Evolutionary conservation across 2,797 vertebrate species (phyloP).

Genomic region (Arremon brunneinucha): DNA sequence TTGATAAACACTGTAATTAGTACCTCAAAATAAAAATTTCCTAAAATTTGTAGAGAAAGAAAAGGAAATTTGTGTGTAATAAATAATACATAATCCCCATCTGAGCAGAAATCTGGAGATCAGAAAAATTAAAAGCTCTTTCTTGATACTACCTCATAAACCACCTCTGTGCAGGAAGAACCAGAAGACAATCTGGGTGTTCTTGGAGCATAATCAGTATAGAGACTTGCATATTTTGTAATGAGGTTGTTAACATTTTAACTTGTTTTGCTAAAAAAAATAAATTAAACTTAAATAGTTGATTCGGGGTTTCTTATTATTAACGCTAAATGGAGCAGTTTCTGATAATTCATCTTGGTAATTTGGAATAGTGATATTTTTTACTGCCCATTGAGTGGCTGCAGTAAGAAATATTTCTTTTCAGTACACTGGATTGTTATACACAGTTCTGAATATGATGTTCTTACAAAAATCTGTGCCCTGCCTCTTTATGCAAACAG

Average conservation of each 20-base stretch:
- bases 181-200: neutral
- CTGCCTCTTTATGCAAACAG: neutral
- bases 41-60: neutral
- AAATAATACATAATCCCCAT: neutral
- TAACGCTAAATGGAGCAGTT: neutral
- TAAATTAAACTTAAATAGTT: neutral
- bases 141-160: neutral
- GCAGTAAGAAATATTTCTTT: neutral
- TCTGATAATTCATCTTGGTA: neutral
- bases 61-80: neutral
- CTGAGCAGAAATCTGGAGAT: neutral
- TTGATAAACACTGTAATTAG: neutral
- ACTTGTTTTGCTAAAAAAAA: neutral
- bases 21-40: neutral
- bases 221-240: neutral
- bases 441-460: neutral
- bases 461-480: neutral
- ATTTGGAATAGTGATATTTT: neutral
- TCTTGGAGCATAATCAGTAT: neutral
- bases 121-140: neutral
- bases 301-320: neutral
- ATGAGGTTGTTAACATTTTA: neutral
- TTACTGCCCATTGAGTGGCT: neutral
- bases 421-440: neutral
- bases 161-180: neutral